Base-by-base conservation (phyloP, 2,888 invertebrate species). In the Ypsolopha scabrella region DNA sequence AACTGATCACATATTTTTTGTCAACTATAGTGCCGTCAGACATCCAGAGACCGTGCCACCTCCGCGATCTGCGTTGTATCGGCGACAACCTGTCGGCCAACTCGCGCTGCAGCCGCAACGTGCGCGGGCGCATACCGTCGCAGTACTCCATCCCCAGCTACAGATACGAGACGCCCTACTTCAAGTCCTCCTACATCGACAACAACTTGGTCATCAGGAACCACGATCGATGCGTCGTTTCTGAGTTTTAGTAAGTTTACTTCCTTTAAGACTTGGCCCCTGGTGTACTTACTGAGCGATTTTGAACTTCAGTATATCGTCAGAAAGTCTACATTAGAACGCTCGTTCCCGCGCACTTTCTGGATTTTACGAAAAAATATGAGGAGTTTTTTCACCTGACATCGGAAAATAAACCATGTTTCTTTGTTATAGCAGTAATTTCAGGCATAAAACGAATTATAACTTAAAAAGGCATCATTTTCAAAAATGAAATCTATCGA, bases 161-260 rank as follows among this genome's bases (percentile, higher is more conserved):
- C 54, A 54, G 55, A 0, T 80, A 68, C 54, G 65, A 77, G 11
- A 60, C 79, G 0, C 75, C 82, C 0, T 64, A 53, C 59, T 83
- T 85, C 65, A 82, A 83, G 56, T 24, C 50, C 7, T 65, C 74
- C 0, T 76, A 75, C 45, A 55, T 75, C 0, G 83, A 85, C 49
- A 51, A 56, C 0, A 56, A 69, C 1, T 46, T 79, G 35, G 52
- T 63, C 2, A 61, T 80, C 1, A 62, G 62, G 0, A 81, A 81
- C 7, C 69, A 71, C 9, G 51, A 82, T 9, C 63, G 59, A 9
- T 83, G 83, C 51, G 53, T 6, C 6, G 64, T 79, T 6, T 71
- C 77, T 0, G 75, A 79, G 44, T 83, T 75, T 55, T 77, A 67
- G 82, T 83, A 59, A 77, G 82, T 80, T 59, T 53, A 8, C 37